phyloP scores from a whole-genome alignment of 2,888 invertebrate species.

The Himalopsyche tibetana region DNA sequence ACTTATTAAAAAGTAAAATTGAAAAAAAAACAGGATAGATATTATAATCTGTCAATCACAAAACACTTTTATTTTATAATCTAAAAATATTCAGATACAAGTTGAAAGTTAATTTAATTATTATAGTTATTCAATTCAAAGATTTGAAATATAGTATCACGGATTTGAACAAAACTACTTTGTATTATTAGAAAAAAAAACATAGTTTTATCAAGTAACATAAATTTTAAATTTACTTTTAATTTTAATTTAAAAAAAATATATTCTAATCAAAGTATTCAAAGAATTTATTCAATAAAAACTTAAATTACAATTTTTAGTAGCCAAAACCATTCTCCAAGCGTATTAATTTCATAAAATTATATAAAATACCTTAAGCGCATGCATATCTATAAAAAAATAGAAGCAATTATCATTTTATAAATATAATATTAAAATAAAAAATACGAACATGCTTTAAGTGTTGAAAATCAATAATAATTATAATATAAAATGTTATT shows the following conservation, averaged over 20 bases:
- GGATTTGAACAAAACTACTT: too few relatives aligned
- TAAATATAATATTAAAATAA: not conserved
- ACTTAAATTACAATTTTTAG: not conserved
- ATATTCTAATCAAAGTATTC: too few relatives aligned
- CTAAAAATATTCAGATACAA: not conserved
- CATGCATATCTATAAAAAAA: not conserved
- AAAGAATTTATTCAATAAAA: not conserved
- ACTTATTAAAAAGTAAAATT: not conserved
- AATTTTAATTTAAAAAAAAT: too few relatives aligned
- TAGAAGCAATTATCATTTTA: not conserved
- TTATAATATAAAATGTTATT: not conserved
- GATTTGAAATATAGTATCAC: too few relatives aligned
- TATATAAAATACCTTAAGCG: not conserved
- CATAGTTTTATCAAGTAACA: too few relatives aligned
- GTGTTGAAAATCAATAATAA: not conserved
- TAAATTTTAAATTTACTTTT: not conserved
- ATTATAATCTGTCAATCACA: not conserved
- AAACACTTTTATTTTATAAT: not conserved
- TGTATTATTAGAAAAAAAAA: too few relatives aligned
- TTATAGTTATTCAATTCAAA: too few relatives aligned
- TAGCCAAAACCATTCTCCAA: not conserved
- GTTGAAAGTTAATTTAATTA: not conserved
- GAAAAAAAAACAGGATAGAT: not conserved
- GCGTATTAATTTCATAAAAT: not conserved
- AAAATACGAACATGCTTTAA: not conserved